Percentiles rank a stretch among this genome's conserved stretches.
These are phyloP conservation scores for Varroa destructor DNA, from an alignment of 1,140 invertebrate genomes.

Conservation along the genomic window DNA sequence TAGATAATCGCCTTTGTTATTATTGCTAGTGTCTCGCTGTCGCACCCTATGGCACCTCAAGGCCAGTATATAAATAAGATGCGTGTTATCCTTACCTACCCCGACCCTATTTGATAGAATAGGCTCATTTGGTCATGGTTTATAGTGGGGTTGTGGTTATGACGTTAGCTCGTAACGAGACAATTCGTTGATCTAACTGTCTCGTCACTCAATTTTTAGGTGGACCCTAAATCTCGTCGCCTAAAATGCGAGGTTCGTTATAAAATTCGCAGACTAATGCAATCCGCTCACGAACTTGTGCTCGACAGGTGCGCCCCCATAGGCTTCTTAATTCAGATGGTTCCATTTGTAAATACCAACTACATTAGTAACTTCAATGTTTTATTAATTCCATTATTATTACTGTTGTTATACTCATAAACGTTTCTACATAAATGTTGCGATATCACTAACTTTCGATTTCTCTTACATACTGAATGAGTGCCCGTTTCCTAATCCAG, in stretches of 20 bases:
- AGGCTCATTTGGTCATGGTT: too few species aligned
- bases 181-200: neutral
- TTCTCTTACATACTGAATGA: neutral
- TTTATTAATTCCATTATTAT: too few species aligned
- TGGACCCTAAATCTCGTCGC: conserved; percentile 14
- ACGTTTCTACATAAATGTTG: neutral
- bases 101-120: too few species aligned
- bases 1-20: too few species aligned
- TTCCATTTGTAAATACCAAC: too few species aligned
- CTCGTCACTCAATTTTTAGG: neutral
- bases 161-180: neutral
- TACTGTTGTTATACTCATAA: neutral
- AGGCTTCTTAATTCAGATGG: neutral
- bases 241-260: conserved; percentile 20
- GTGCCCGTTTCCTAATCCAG: neutral
- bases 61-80: too few species aligned
- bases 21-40: too few species aligned
- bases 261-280: neutral
- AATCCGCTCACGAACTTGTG: conserved; percentile 18
- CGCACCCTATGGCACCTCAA: too few species aligned
- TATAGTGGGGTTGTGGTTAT: too few species aligned
- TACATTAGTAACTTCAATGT: too few species aligned
- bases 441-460: neutral
- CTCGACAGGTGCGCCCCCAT: neutral
- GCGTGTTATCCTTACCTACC: too few species aligned